A percentile compares a stretch with the other conserved stretches of the same genome.
phyloP scores from a whole-genome alignment of 2,888 invertebrate species.

The Cheilosia vulpina region DNA sequence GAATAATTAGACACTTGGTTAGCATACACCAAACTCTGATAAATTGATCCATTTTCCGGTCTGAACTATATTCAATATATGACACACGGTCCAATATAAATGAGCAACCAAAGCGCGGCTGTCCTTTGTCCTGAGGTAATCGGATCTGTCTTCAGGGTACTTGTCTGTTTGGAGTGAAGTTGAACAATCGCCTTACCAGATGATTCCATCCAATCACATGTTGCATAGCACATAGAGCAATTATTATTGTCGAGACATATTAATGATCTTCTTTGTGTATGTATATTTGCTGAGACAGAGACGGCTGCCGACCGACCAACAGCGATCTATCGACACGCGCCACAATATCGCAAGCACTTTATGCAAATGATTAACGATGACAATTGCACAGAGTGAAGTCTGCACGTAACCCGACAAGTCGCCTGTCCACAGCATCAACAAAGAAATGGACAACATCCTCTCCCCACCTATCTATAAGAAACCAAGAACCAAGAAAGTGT shows the following conservation, averaged over 20 bases:
- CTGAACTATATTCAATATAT: background rate
- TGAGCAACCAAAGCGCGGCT: background rate
- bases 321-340: constrained; percentile 10
- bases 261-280: background rate
- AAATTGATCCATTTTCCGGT: constrained; percentile 7
- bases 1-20: background rate
- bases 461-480: background rate
- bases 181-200: constrained; percentile 12
- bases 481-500: background rate
- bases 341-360: background rate
- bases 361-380: constrained; percentile 11
- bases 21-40: background rate
- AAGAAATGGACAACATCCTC: constrained; percentile 8
- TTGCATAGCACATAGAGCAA: background rate
- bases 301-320: background rate
- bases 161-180: background rate
- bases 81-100: background rate
- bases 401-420: constrained; percentile 1
- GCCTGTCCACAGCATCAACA: constrained; percentile 24
- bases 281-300: background rate
- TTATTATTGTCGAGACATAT: constrained; percentile 13
- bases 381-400: background rate
- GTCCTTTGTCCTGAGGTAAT: background rate
- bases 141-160: constrained; percentile 4
- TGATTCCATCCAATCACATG: constrained; percentile 6